Percentiles rank a stretch among this genome's conserved stretches.
Conservation (phyloP, 2,888 invertebrate species). For the Synanthedon vespiformis region DNA sequence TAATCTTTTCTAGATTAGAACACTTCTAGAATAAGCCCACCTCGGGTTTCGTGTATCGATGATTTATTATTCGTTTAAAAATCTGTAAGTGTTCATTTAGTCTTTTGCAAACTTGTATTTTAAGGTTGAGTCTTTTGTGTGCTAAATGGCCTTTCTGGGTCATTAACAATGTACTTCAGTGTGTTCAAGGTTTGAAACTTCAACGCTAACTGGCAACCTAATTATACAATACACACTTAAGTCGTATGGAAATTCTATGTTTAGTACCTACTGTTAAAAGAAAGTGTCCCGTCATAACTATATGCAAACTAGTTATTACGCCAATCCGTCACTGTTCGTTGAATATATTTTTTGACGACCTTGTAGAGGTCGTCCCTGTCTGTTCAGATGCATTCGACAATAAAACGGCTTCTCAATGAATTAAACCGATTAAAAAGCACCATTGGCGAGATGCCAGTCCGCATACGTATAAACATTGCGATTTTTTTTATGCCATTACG, state of each 20-base stretch:
- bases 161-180: constrained; percentile 5
- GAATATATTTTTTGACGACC: constrained; percentile 35
- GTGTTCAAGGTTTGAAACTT: constrained; percentile 7
- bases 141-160: constrained; percentile 2
- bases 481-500: constrained; percentile 58
- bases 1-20: too few species aligned
- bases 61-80: not conserved
- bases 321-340: constrained; percentile 17
- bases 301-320: constrained; percentile 15
- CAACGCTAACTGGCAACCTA: constrained; percentile 6
- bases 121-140: not conserved
- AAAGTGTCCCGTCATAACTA: constrained; percentile 15
- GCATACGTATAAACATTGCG: constrained; percentile 58
- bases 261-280: constrained; percentile 9
- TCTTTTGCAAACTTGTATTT: not conserved
- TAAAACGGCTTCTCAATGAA: constrained; percentile 63
- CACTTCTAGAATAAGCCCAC: too few species aligned
- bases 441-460: constrained; percentile 56
- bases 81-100: not conserved
- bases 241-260: not conserved
- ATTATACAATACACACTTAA: constrained; percentile 4
- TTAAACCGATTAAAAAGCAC: constrained; percentile 63
- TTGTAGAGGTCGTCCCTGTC: constrained; percentile 54
- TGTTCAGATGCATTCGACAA: constrained; percentile 46
- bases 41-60: too few species aligned